phyloP scores from a whole-genome alignment of 1,140 invertebrate genomes.

The Drosophila ohnishii region DNA sequence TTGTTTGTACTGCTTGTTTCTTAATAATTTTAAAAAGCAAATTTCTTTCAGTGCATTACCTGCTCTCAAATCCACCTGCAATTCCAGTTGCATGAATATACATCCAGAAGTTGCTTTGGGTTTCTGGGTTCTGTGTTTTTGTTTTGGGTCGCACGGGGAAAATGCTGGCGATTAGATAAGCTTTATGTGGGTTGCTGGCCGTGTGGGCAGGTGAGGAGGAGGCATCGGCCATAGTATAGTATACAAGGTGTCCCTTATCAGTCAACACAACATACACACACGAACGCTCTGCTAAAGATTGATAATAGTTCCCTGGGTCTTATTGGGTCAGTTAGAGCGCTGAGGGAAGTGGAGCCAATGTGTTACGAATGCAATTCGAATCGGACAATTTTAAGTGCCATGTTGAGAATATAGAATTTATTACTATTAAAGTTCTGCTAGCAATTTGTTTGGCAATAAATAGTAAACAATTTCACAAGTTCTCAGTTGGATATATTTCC shows the following conservation, averaged over 20 bases:
- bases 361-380: slow-evolving; percentile 58
- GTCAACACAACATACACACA: slow-evolving; percentile 6
- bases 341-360: background rate
- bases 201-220: background rate
- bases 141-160: slow-evolving; percentile 45
- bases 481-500: background rate
- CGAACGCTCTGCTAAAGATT: slow-evolving; percentile 12
- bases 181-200: slow-evolving; percentile 26
- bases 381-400: background rate
- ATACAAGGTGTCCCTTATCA: slow-evolving; percentile 49
- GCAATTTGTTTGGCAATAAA: too few species aligned
- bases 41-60: background rate
- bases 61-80: slow-evolving; percentile 24
- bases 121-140: slow-evolving; percentile 41
- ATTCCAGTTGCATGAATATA: slow-evolving; percentile 25
- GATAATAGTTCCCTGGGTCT: slow-evolving; percentile 31
- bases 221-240: background rate
- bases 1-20: too few species aligned
- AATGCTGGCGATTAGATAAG: slow-evolving; percentile 68
- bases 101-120: slow-evolving; percentile 36
- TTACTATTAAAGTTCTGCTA: background rate
- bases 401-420: background rate
- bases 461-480: background rate
- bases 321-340: slow-evolving; percentile 41
- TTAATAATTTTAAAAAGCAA: too few species aligned